Evolutionary conservation across 2,797 vertebrate genomes (phyloP).

Genomic region (Pitangus sulphuratus): DNA sequence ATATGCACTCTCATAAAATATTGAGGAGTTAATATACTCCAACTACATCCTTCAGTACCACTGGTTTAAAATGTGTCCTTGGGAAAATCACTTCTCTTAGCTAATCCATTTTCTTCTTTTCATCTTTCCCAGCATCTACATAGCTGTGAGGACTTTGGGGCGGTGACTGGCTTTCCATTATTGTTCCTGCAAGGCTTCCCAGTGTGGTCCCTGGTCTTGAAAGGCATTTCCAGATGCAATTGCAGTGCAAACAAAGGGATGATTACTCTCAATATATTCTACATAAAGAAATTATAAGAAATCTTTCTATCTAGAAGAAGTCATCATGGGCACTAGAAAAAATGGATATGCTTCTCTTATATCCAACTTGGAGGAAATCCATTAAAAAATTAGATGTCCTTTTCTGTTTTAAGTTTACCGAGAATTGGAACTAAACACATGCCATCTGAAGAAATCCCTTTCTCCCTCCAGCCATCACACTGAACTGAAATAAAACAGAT

Average conservation of each 20-base stretch:
- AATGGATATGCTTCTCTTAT: neutral
- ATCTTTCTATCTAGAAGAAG: neutral
- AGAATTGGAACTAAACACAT: conserved; percentile 68
- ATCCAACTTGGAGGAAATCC: conserved; percentile 19
- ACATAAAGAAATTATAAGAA: neutral
- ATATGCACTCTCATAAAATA: neutral
- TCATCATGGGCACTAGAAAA: neutral
- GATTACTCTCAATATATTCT: neutral
- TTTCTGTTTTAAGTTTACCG: conserved; percentile 66
- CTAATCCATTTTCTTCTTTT: conserved; percentile 1
- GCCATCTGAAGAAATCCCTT: conserved; percentile 67
- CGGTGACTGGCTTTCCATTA: neutral
- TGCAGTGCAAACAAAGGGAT: conserved; percentile 1
- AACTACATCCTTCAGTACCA: neutral
- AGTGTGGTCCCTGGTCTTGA: conserved; percentile 7
- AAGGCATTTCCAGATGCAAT: conserved; percentile 10
- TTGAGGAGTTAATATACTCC: neutral
- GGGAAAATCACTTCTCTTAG: neutral
- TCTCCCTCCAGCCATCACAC: conserved; percentile 60
- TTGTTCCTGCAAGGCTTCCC: neutral
- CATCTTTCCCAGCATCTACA: neutral
- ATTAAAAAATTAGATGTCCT: conserved; percentile 26
- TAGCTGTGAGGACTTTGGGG: neutral
- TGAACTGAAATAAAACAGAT: conserved; percentile 75
- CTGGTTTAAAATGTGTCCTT: neutral